Evolutionary conservation across 2,113 vertebrate species (phyloP), one percentile per base, ranked within the genome.

Genomic region (Eulemur rufifrons): DNA sequence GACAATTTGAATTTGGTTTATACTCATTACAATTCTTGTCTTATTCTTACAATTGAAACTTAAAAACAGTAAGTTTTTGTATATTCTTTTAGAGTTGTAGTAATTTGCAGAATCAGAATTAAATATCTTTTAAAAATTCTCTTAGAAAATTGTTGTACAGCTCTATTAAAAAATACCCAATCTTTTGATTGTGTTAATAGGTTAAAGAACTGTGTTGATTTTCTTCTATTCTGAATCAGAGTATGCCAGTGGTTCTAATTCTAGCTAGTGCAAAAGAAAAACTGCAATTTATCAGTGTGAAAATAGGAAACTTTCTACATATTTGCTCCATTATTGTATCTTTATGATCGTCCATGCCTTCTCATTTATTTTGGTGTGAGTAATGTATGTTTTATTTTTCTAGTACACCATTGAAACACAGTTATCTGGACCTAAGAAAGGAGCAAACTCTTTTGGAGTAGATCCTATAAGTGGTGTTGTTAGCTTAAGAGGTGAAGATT

Each of bases 381-480:
- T 76, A 73, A 88, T 47, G 2, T 15, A 9, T 69, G 17, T 84
- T 80, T 86, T 85, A 8, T 64, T 91, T 95, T 95, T 88, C n/a
- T 59, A 98, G 97, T 98, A 94, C 85, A 83, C 47, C 29, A 42
- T 84, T 56, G 94, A 95, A 54, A 94, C 85, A 77, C 89, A 97
- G 66, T 52, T 90, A 74, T 98, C 91, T 64, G 93, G 69, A 42
- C 96, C 95, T 61, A 94, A 91, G 73, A 83, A 47, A 64, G 91
- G 96, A 93, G 95, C 81, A 71, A 88, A 74, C 0, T 54, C 73
- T 71, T 98, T 98, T 95, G 85, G 81, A 83, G 42, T 98, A 29
- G 96, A 97, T 91, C 50, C 87, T 81, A 6, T 84, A 42, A 96
- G n/a, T 88, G 98, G 96, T 71, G n/a, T 94, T 84, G 54, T 98